Base-by-base conservation (phyloP, 2,113 vertebrate genomes). In the Tachysurus fulvidraco region DNA sequence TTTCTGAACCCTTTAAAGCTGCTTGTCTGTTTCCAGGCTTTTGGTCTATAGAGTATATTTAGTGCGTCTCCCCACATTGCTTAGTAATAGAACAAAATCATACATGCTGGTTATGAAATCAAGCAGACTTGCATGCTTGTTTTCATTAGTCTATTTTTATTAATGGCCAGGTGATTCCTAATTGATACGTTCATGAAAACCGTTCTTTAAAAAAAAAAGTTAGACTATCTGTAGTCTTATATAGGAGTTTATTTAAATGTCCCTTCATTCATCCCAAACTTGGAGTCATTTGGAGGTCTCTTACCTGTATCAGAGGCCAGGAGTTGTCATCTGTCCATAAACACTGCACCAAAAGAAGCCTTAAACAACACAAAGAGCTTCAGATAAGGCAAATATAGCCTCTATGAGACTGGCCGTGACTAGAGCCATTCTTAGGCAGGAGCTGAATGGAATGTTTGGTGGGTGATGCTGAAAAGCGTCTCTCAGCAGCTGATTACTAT, bases 301-400 rank as follows among this genome's bases (percentile, higher is more conserved):
- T 57, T 86, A 84, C 60, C 86, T 89, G 73, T 44, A 86, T 46
- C n/a, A 74, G 62, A 87, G 14, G 71, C 87, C 79, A 88, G 74
- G 84, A 57, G 59, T 83, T 88, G 86, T 89, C 88, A 89, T 83
- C 86, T 88, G 84, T 88, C 73, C 59, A 83, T 88, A 89, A 85
- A 89, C 89, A 88, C 79, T 41, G 36, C 36, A 19, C 59, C 62
- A 85, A 79, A 69, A 85, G 86, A 69, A 65, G 25, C 79, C 9
- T 55, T 25, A 83, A 62, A 16, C 59, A 83, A 83, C 89, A 88
- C 83, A 86, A 83, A 80, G 81, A 17, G 77, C 69, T 83, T 86
- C 25, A 87, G 86, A 87, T 85, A 87, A 89, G 73, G 83, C 46
- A 84, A 71, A 83, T 77, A 78, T 77, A 87, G 60, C 74, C 71